Evolutionary conservation across 2,797 vertebrate species (phyloP).

Genomic region (Rhyacichthys aspro): DNA sequence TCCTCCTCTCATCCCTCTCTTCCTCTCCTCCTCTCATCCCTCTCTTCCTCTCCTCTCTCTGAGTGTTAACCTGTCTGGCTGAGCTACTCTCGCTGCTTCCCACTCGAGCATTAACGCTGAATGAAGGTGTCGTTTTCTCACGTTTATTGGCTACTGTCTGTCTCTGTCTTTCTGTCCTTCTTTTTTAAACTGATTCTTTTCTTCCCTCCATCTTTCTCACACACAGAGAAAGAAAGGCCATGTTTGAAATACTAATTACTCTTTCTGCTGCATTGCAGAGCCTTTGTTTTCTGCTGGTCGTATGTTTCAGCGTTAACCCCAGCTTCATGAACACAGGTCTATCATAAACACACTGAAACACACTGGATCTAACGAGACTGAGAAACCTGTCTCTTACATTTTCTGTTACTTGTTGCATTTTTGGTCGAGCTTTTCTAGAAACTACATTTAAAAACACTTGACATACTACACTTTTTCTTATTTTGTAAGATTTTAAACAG

Average conservation of each 20-base stretch:
- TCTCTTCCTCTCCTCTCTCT: constrained; percentile 16
- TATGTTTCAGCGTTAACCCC: constrained; percentile 19
- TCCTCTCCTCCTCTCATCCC: constrained; percentile 26
- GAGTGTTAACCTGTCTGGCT: constrained; percentile 17
- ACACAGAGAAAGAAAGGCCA: constrained; percentile 27
- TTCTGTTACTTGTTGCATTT: no score
- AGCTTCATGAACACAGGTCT: neutral
- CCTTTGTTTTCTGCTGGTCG: constrained; percentile 50
- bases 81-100: constrained; percentile 28
- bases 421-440: no score
- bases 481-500: no score
- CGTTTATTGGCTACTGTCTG: constrained; percentile 71
- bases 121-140: constrained; percentile 69
- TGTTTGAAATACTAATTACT: constrained; percentile 71
- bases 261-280: constrained; percentile 72
- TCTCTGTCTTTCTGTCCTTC: constrained; percentile 8
- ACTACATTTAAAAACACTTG: no score
- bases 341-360: constrained; percentile 7
- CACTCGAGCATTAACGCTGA: constrained; percentile 65
- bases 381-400: no score
- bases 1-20: constrained; percentile 1
- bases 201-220: neutral
- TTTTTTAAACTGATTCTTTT: neutral
- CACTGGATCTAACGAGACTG: no score
- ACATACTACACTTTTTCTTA: no score